These are phyloP conservation scores for Sphinx pinastri DNA, from an alignment of 2,888 invertebrate genomes.

Conservation along the genomic window DNA sequence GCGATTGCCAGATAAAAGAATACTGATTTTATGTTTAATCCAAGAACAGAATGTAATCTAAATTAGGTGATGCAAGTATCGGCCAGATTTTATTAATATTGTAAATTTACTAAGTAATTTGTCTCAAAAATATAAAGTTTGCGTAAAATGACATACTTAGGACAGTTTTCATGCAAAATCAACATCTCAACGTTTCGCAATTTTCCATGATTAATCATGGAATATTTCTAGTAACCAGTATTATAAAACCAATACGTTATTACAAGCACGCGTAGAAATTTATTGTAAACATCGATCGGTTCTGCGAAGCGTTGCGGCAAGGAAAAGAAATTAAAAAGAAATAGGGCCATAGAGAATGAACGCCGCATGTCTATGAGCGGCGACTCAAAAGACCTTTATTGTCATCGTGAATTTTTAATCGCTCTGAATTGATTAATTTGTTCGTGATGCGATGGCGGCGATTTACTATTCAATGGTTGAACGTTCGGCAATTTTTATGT, in stretches of 20 bases:
- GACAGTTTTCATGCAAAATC: too few relatives aligned
- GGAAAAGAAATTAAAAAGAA: conserved; percentile 76
- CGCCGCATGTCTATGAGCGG: conserved; percentile 29
- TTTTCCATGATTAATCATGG: too few relatives aligned
- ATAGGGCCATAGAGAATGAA: conserved; percentile 38
- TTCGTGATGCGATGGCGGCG: conserved; percentile 49
- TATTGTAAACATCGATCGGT: conserved; percentile 26
- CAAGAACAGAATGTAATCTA: background rate
- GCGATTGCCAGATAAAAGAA: background rate
- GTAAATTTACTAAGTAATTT: too few relatives aligned
- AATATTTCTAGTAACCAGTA: background rate
- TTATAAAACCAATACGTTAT: conserved; percentile 12
- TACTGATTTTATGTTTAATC: background rate
- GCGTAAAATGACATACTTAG: too few relatives aligned
- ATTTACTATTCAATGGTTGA: conserved; percentile 29
- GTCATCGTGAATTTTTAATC: conserved; percentile 56
- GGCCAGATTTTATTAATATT: too few relatives aligned
- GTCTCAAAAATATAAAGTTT: too few relatives aligned
- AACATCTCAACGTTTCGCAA: too few relatives aligned
- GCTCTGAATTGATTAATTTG: conserved; percentile 56
- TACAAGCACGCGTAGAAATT: conserved; percentile 25
- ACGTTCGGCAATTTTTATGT: conserved; percentile 11
- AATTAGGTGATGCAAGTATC: too few relatives aligned
- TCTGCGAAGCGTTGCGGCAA: conserved; percentile 45
- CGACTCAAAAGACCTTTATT: conserved; percentile 23